These are phyloP conservation scores for Pristionchus maxplancki DNA, from an alignment of 2,888 invertebrate species.

Conservation along the genomic window DNA sequence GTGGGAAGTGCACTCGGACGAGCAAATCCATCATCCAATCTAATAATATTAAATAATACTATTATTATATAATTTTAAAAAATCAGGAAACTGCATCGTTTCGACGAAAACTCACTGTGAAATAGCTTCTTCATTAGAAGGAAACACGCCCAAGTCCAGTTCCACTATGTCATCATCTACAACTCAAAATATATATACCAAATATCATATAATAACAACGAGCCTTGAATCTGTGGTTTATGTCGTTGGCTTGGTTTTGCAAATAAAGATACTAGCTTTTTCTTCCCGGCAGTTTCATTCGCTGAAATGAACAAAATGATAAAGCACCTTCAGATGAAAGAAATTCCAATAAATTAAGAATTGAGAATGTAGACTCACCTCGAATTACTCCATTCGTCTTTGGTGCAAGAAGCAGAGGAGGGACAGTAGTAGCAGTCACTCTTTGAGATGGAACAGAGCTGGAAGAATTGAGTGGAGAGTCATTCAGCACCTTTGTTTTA, in stretches of 20 bases:
- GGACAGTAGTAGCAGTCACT: neutral
- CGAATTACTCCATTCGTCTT: neutral
- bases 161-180: constrained; percentile 16
- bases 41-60: neutral
- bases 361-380: neutral
- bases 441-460: neutral
- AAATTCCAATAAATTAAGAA: too few relatives aligned
- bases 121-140: neutral
- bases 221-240: neutral
- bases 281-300: neutral
- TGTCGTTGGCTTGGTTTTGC: neutral
- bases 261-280: neutral
- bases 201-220: neutral
- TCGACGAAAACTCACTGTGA: neutral
- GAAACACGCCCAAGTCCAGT: neutral
- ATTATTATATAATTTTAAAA: too few relatives aligned
- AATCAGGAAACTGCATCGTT: neutral
- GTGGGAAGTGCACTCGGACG: neutral
- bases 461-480: neutral
- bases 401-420: neutral
- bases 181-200: neutral
- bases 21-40: constrained; percentile 11
- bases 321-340: too few relatives aligned
- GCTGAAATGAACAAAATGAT: neutral
- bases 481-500: too few relatives aligned